Evolutionary conservation across 2,113 vertebrate species (phyloP).

Genomic region (Corynorhinus townsendii): DNA sequence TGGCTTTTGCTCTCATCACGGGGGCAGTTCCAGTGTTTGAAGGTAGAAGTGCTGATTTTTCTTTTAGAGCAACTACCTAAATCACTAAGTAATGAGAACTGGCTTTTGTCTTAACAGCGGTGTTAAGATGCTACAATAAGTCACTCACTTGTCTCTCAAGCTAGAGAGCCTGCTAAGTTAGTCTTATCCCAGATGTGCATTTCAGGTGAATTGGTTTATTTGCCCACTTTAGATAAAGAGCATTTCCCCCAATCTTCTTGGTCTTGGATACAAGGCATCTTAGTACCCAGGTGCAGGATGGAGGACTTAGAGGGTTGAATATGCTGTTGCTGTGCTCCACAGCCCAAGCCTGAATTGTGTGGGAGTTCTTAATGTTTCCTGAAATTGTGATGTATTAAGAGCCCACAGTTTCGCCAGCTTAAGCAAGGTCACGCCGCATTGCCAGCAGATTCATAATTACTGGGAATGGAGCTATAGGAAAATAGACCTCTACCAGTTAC

Average conservation of each 20-base stretch:
- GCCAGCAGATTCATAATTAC: constrained; percentile 62
- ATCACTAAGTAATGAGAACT: background rate
- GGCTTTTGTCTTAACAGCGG: background rate
- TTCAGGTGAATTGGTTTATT: background rate
- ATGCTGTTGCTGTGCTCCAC: constrained; percentile 1
- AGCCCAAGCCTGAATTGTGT: constrained; percentile 52
- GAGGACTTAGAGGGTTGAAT: constrained; percentile 54
- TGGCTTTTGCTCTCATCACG: background rate
- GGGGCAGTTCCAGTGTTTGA: background rate
- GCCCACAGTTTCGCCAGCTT: constrained; percentile 56
- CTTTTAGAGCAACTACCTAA: background rate
- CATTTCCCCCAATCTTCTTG: background rate
- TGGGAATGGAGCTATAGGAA: constrained; percentile 36
- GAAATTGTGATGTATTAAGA: constrained; percentile 64
- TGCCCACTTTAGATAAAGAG: background rate
- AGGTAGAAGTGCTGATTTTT: constrained; percentile 6
- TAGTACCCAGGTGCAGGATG: background rate
- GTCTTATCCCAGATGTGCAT: background rate
- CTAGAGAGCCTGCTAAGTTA: background rate
- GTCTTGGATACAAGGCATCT: background rate
- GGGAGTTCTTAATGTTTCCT: constrained; percentile 63
- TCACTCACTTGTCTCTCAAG: background rate
- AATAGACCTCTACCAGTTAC: constrained; percentile 57
- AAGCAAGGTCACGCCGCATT: constrained; percentile 64
- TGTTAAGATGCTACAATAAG: background rate